A percentile compares a stretch with the other conserved stretches of the same genome.
These are phyloP conservation scores for Gastrophysa polygoni DNA, from an alignment of 2,888 invertebrate genomes.

Conservation along the genomic window DNA sequence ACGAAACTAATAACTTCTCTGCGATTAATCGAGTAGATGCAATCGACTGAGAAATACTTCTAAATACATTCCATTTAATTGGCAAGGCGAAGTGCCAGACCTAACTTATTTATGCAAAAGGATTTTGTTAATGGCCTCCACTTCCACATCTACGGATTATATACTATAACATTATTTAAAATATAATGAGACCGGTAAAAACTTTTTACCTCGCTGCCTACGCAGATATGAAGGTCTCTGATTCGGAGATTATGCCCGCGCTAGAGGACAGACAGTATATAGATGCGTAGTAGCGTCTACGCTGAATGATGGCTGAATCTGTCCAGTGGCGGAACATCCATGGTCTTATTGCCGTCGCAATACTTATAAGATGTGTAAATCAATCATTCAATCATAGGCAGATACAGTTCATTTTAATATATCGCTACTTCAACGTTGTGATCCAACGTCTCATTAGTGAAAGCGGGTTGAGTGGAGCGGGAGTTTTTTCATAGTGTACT, in stretches of 20 bases:
- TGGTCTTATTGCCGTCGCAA: no score
- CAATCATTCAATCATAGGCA: no score
- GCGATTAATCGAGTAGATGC: conserved; percentile 12
- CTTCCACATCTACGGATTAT: conserved; percentile 27
- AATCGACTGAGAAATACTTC: conserved; percentile 6
- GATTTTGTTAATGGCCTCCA: conserved; percentile 25
- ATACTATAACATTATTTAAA: conserved; percentile 21
- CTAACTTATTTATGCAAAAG: conserved; percentile 27
- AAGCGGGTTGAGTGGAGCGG: no score
- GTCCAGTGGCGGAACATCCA: not conserved
- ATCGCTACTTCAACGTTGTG: no score
- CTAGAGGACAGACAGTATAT: not conserved
- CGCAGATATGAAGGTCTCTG: conserved; percentile 10
- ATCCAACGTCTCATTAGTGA: no score
- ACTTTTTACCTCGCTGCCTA: conserved; percentile 23
- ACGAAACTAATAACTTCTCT: not conserved
- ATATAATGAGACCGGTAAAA: conserved; percentile 24
- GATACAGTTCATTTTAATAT: no score
- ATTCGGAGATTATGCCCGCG: conserved; percentile 8
- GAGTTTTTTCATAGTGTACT: no score
- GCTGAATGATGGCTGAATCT: not conserved
- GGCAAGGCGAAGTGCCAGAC: conserved; percentile 18
- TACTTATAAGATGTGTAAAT: no score
- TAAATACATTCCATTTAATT: conserved; percentile 20
- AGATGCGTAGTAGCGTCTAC: not conserved